Evolutionary conservation across 2,797 vertebrate species (phyloP), one percentile per base, ranked within the genome.

Genomic region (Phalloptychus januarius): DNA sequence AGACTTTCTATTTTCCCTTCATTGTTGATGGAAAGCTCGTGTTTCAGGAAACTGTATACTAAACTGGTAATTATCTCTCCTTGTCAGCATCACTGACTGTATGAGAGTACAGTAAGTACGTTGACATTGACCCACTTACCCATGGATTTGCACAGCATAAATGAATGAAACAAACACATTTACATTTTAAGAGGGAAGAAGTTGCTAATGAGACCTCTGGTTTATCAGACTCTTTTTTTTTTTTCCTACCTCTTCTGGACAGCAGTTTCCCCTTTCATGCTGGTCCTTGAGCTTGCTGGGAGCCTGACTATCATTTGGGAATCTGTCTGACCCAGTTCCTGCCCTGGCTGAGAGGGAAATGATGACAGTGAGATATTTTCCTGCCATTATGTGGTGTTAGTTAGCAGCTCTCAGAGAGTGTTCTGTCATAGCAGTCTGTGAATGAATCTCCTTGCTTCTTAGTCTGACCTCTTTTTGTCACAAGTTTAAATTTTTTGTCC

Each of bases 301-400:
- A 83, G 46, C 73, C 63, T 13, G 36, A 78, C 72, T 79, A 25
- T 85, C 65, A 50, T 77, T 81, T 81, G 72, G 71, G 54, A 78
- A 76, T 88, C 76, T 81, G 87, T 91, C 91, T 93, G 90, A 91
- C 87, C 88, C 79, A 91, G 81, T 93, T 93, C 91, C 91, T 91
- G 85, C 63, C 80, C 82, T n/a, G 84, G 80, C 85, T 81, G 54
- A 73, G 45, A 67, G 75, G 87, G 88, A 88, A 88, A 88, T 84
- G 75, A 91, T 91, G 91, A 92, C 91, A 92, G 85, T 82, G 86
- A 90, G 89, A 87, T 76, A 83, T 89, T 92, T 94, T 93, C 91
- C 91, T 92, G 91, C 78, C 79, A 92, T 93, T 94, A 93, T 92
- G 87, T 89, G 72, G 83, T 45, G 81, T 85, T 80, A 86, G 81